Percentiles rank a stretch among this genome's conserved stretches.
These are phyloP conservation scores for Chaenocephalus aceratus DNA, from an alignment of 2,113 vertebrate species.

Conservation along the genomic window DNA sequence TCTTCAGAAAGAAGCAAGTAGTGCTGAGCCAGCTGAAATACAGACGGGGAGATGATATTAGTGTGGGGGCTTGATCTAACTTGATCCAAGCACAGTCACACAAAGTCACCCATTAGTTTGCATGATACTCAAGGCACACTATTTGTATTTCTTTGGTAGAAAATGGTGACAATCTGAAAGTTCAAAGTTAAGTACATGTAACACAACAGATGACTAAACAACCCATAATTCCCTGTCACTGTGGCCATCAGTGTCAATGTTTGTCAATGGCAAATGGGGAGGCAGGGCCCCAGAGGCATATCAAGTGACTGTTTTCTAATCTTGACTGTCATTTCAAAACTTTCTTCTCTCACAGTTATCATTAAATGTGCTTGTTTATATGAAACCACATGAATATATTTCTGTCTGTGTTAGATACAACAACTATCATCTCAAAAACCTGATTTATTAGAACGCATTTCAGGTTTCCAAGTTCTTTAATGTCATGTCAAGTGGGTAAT, in stretches of 20 bases:
- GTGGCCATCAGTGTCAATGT: slow-evolving; percentile 3
- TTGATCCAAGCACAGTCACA: not conserved
- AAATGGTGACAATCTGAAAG: not conserved
- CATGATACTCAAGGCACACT: not conserved
- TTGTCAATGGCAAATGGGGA: slow-evolving; percentile 14
- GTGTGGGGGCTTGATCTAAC: not conserved
- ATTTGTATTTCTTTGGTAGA: not conserved
- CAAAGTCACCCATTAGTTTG: not conserved
- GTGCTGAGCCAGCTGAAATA: slow-evolving; percentile 89
- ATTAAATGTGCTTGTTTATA: slow-evolving; percentile 24
- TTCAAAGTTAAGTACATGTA: not conserved
- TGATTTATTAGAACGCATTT: not conserved
- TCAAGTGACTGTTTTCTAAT: slow-evolving; percentile 76
- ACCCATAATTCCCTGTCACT: slow-evolving; percentile 7
- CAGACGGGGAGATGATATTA: slow-evolving; percentile 12
- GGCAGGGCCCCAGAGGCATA: slow-evolving; percentile 32
- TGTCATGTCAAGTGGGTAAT: too few relatives aligned
- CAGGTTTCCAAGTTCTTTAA: too few relatives aligned
- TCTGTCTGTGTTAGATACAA: not conserved
- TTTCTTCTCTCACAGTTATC: slow-evolving; percentile 27
- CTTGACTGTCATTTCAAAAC: slow-evolving; percentile 62
- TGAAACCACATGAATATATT: not conserved
- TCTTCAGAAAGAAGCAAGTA: slow-evolving; percentile 88
- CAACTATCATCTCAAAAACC: not conserved
- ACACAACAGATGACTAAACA: slow-evolving; percentile 12